These are phyloP conservation scores for Nannoperca obscura DNA, from an alignment of 2,797 vertebrate species.

Conservation along the genomic window DNA sequence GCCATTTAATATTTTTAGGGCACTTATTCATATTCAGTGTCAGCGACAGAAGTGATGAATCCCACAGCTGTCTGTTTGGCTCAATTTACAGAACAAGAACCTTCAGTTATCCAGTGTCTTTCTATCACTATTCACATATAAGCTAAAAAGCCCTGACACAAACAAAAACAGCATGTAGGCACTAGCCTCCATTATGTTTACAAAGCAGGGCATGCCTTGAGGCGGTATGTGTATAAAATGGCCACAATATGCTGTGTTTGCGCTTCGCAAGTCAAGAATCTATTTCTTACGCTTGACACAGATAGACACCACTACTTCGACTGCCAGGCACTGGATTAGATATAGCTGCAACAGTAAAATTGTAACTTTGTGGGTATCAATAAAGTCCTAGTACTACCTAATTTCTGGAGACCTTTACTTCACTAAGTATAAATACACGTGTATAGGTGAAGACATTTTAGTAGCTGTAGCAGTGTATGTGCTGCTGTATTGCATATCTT, in stretches of 20 bases:
- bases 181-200: conserved; percentile 42
- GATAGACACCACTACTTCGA: not conserved
- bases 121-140: conserved; percentile 27
- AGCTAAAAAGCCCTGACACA: conserved; percentile 45
- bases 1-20: not conserved
- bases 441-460: not conserved
- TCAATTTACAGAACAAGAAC: conserved; percentile 25
- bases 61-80: conserved; percentile 14
- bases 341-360: conserved; percentile 11
- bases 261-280: conserved; percentile 22
- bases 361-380: conserved; percentile 7
- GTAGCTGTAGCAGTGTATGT: not conserved
- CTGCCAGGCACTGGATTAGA: conserved; percentile 5
- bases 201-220: conserved; percentile 31
- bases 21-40: conserved; percentile 10
- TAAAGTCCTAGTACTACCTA: not conserved
- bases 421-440: not conserved
- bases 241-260: conserved; percentile 38
- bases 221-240: conserved; percentile 36
- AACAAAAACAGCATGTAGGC: conserved; percentile 46
- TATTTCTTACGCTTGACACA: conserved; percentile 16
- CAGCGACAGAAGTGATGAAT: conserved; percentile 17
- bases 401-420: not conserved
- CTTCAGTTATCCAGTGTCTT: conserved; percentile 28
- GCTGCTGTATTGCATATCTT: not conserved